phyloP scores from a whole-genome alignment of 2,888 invertebrate species.

The Thyatira batis region DNA sequence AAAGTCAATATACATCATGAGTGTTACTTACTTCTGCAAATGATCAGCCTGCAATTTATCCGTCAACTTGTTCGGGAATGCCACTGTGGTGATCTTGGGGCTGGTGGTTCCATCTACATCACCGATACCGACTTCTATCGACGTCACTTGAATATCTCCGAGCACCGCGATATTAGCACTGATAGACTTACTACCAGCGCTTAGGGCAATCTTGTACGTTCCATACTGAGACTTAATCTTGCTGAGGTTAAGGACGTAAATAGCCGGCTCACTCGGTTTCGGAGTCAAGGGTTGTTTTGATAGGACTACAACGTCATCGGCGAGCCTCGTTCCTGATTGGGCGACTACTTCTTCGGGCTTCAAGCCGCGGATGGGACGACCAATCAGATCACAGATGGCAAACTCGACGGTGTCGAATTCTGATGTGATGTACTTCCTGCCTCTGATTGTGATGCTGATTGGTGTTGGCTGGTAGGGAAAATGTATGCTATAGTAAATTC shows the following conservation, averaged over 20 bases:
- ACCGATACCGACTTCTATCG: constrained; percentile 92
- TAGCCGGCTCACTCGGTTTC: constrained; percentile 82
- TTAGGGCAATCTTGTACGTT: constrained; percentile 91
- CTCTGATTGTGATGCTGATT: constrained; percentile 90
- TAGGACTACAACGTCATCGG: constrained; percentile 89
- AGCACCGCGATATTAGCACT: constrained; percentile 86
- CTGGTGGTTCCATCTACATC: constrained; percentile 95
- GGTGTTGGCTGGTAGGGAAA: constrained; percentile 85
- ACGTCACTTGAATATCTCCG: constrained; percentile 88
- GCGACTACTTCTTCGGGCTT: constrained; percentile 86
- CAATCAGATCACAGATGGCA: constrained; percentile 88
- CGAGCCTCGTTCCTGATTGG: constrained; percentile 88
- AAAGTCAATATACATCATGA: too few species aligned
- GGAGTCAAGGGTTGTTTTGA: constrained; percentile 84
- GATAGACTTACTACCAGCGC: constrained; percentile 84
- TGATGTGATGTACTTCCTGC: constrained; percentile 88
- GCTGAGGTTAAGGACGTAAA: constrained; percentile 89
- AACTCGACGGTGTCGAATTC: constrained; percentile 88
- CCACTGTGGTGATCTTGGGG: constrained; percentile 88
- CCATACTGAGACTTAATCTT: constrained; percentile 91
- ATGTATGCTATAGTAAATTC: not conserved
- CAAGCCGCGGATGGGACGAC: constrained; percentile 85
- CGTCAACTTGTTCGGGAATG: constrained; percentile 87
- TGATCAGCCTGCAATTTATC: constrained; percentile 91
- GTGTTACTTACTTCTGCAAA: constrained; percentile 87